Base-by-base conservation (phyloP, 2,888 invertebrate genomes). In the Scaptodrosophila latifasciaeformis region DNA sequence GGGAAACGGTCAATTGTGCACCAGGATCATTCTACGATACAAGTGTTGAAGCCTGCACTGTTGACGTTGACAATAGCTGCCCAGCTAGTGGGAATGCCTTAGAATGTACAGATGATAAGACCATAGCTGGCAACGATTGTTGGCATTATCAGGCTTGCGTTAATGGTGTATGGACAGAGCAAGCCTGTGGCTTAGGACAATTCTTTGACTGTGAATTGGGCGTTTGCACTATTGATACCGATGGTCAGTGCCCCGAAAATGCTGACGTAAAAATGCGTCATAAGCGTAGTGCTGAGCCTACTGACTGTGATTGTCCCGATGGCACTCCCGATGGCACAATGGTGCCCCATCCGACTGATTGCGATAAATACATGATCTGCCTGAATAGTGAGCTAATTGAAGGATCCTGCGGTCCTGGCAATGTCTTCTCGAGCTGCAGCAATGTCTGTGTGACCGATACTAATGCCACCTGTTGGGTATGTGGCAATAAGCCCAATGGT, bases 351-450 rank as follows among this genome's bases (percentile, higher is more conserved):
- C 66, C 78, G 7, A 67, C 44, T 0, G 70, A 68, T 1, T 84
- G 83, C 48, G 69, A 57, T 4, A 67, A 64, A 44, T 84, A 66
- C 35, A 70, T 69, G 30, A 56, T 81, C 2, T 84, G 84, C 21
- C 24, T 48, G 6, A 51, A 71, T 18, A 64, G 76, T 0, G 42
- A 70, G 9, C 54, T 81, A n/a, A 17, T 70, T 2, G 57, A 65
- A 9, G 64, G 75, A 3, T 50, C 62, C 17, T 84, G 84, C 24
- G 83, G 82, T 2, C 50, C 48, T 1, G 82, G 83, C 7, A 78
- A 84, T 35, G 42, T 66, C 5, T 82, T 81, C 34, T 59, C 77
- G 45, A 59, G 37, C 6, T 29, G 43, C 7, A 51, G 59, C 0
- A 53, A 57, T 1, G 37, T 43, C 4, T 84, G 84, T 42, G 65